Percentiles rank a stretch among this genome's conserved stretches.
These are phyloP conservation scores for Hirundo rustica DNA, from an alignment of 2,797 vertebrate species.

Conservation along the genomic window DNA sequence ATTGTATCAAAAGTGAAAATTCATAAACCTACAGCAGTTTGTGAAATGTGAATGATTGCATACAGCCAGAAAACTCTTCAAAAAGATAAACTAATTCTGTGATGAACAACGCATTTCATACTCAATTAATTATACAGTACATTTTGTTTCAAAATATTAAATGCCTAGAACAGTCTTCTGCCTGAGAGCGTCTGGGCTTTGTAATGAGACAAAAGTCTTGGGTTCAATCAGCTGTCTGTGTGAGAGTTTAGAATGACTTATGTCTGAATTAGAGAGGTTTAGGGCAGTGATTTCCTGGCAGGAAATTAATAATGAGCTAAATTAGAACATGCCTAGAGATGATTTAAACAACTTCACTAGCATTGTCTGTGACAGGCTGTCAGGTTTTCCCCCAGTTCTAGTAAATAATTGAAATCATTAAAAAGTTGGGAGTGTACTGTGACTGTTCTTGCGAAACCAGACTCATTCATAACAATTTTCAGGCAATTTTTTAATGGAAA, in stretches of 20 bases:
- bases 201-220: conserved; percentile 64
- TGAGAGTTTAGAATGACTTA: conserved; percentile 65
- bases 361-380: conserved; percentile 41
- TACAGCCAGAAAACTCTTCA: conserved; percentile 58
- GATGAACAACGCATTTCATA: conserved; percentile 63
- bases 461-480: neutral
- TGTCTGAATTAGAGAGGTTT: conserved; percentile 65
- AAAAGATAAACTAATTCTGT: conserved; percentile 70
- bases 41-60: conserved; percentile 68
- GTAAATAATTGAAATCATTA: conserved; percentile 66
- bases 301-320: conserved; percentile 72
- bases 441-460: conserved; percentile 9
- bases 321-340: conserved; percentile 67
- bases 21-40: conserved; percentile 61
- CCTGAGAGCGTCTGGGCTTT: conserved; percentile 54
- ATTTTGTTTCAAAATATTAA: conserved; percentile 69
- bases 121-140: conserved; percentile 68
- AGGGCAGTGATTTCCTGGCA: conserved; percentile 58
- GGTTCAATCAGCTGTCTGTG: conserved; percentile 57
- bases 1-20: conserved; percentile 68
- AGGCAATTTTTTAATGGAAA: neutral
- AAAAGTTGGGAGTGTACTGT: conserved; percentile 1
- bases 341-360: conserved; percentile 61
- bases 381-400: conserved; percentile 25
- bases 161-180: conserved; percentile 52